Percentiles rank a stretch among this genome's conserved stretches.
Evolutionary conservation across 2,888 invertebrate species (phyloP).

Genomic region (Euplexia lucipara): DNA sequence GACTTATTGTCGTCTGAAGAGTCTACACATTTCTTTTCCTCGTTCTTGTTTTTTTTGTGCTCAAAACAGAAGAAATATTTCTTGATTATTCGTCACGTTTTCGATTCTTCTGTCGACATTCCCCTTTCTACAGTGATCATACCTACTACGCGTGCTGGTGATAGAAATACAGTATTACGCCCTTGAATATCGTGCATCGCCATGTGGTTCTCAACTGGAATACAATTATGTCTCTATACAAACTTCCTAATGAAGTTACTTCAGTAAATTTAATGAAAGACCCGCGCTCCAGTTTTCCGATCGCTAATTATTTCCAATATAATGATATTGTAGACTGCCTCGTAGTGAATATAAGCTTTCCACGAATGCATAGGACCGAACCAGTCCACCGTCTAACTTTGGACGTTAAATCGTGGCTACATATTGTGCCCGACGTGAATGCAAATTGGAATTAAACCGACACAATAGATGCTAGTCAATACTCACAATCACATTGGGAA

Average conservation of each 20-base stretch:
- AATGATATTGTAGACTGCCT: constrained; percentile 14
- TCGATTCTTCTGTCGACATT: no score
- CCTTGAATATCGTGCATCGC: not conserved
- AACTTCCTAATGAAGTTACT: constrained; percentile 16
- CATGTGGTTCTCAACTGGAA: not conserved
- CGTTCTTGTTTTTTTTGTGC: no score
- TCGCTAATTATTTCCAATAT: constrained; percentile 22
- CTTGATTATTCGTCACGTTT: no score
- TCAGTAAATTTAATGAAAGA: constrained; percentile 38
- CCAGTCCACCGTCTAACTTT: constrained; percentile 14
- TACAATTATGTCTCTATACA: constrained; percentile 27
- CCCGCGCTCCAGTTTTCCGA: constrained; percentile 4
- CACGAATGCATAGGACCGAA: constrained; percentile 9
- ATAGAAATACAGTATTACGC: not conserved
- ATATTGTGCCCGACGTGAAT: constrained; percentile 34
- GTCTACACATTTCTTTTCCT: no score
- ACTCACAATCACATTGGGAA: constrained; percentile 16
- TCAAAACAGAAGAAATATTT: no score
- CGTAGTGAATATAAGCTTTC: not conserved
- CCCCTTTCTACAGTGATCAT: no score
- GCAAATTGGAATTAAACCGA: constrained; percentile 31
- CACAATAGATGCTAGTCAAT: constrained; percentile 11
- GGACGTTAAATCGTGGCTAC: constrained; percentile 34
- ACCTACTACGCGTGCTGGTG: no score
- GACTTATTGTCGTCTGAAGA: no score